A percentile compares a stretch with the other conserved stretches of the same genome.
Evolutionary conservation across 1,140 invertebrate species (phyloP).

Genomic region (Ips nitidus): DNA sequence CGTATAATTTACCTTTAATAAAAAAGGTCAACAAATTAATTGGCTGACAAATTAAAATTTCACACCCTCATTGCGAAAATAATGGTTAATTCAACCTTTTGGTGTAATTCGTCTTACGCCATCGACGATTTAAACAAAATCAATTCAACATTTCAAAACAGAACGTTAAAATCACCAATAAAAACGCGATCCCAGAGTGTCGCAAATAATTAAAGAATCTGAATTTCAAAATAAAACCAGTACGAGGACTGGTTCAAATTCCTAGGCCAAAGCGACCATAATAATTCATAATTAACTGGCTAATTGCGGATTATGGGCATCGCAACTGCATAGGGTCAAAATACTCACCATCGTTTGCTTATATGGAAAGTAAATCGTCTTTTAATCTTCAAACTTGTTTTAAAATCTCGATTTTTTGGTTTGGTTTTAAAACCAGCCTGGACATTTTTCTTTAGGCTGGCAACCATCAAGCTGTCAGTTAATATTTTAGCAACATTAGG

Average conservation of each 20-base stretch:
- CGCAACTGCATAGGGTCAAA: constrained; percentile 13
- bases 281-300: constrained; percentile 4
- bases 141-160: constrained; percentile 4
- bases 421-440: no score
- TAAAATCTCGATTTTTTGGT: neutral
- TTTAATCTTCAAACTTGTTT: constrained; percentile 7
- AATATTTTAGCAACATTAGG: no score
- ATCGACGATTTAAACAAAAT: constrained; percentile 1
- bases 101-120: no score
- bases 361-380: constrained; percentile 6
- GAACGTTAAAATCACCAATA: constrained; percentile 3
- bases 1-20: no score
- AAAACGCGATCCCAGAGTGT: constrained; percentile 7
- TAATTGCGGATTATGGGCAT: constrained; percentile 10
- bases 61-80: no score
- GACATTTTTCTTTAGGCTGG: no score
- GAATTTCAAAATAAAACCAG: constrained; percentile 22
- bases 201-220: constrained; percentile 16
- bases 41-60: no score
- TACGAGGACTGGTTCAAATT: constrained; percentile 21
- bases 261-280: constrained; percentile 12
- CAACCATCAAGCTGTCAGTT: no score
- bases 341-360: neutral
- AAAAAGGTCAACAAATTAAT: no score
- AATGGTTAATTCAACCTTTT: no score